Base-by-base conservation (phyloP, 2,888 invertebrate species). In the Aelia acuminata region DNA sequence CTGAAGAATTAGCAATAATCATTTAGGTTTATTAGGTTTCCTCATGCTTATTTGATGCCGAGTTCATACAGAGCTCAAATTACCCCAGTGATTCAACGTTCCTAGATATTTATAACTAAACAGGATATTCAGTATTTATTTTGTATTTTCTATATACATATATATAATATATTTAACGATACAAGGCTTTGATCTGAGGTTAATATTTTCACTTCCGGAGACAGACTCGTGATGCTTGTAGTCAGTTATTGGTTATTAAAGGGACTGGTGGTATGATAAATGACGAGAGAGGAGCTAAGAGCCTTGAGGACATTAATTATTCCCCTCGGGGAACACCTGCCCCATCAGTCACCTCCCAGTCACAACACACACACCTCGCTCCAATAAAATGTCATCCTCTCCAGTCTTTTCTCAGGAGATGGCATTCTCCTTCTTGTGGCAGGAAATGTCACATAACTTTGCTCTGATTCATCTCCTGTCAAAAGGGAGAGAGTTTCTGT, bases 301-400 rank as follows among this genome's bases (percentile, higher is more conserved):
- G n/a, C 35, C 8, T 3, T 4, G 39, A 75, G 15, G 75, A 43
- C 75, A 75, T 75, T 75, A 22, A 75, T 75, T 75, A 75, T 39
- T 39, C 20, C 13, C 5, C 22, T 22, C 3, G 75, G 39, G 22
- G 75, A 57, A 26, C 75, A 35, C 75, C 75, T 75, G 75, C 75
- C 10, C 75, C 75, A 75, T 75, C 75, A 75, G 75, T 75, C 75
- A 75, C 22, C 39, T 18, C 39, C 20, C 4, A 18, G 75, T 75
- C 75, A 75, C 75, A 75, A 75, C 75, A 75, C 75, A 75, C 75
- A 57, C 57, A 57, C 57, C 57, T 57, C 39, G 39, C 35, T 22
- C 75, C 75, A 39, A 75, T 39, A 43, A 43, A 75, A 35, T 75
- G 75, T 75, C 57, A 57, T 75, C 75, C 39, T 75, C 75, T 39